Percentiles rank a stretch among this genome's conserved stretches.
Evolutionary conservation across 2,113 vertebrate species (phyloP).

Genomic region (Siphamia tubifer): DNA sequence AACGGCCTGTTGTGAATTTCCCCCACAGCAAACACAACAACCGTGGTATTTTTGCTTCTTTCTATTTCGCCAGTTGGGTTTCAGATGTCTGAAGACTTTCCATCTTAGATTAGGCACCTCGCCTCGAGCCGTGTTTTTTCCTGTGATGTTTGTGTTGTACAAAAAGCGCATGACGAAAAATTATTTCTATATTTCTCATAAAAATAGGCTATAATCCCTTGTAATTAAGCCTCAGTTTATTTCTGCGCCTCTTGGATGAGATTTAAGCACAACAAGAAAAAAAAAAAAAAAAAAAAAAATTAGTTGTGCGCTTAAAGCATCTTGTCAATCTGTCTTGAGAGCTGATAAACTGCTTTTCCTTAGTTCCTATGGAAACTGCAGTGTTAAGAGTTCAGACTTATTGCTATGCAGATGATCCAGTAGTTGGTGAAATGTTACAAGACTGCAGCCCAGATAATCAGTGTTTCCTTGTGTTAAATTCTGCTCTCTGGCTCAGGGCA

Average conservation of each 20-base stretch:
- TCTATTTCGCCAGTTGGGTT: conserved; percentile 31
- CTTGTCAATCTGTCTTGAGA: conserved; percentile 43
- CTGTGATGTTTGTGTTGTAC: conserved; percentile 16
- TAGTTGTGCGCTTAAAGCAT: conserved; percentile 18
- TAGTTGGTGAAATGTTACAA: conserved; percentile 15
- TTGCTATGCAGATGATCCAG: conserved; percentile 52
- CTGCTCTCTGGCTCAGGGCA: conserved; percentile 15
- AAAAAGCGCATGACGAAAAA: conserved; percentile 32
- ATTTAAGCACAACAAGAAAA: conserved; percentile 47
- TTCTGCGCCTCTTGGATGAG: background rate
- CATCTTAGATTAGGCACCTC: conserved; percentile 48
- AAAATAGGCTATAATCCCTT: conserved; percentile 25
- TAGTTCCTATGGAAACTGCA: conserved; percentile 78
- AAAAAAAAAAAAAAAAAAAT: conserved; percentile 39
- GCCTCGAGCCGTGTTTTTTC: conserved; percentile 47
- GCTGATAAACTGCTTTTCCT: conserved; percentile 41
- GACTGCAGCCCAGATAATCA: conserved; percentile 11
- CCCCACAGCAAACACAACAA: conserved; percentile 6
- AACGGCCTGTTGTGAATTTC: background rate
- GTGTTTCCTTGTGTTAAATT: conserved; percentile 28
- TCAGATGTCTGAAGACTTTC: conserved; percentile 32
- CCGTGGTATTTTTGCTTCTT: conserved; percentile 1
- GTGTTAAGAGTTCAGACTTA: conserved; percentile 56
- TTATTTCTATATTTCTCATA: conserved; percentile 39
- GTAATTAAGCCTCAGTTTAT: conserved; percentile 27